A percentile compares a stretch with the other conserved stretches of the same genome.
phyloP scores from a whole-genome alignment of 2,797 vertebrate species.

The Enteromius anoplus region DNA sequence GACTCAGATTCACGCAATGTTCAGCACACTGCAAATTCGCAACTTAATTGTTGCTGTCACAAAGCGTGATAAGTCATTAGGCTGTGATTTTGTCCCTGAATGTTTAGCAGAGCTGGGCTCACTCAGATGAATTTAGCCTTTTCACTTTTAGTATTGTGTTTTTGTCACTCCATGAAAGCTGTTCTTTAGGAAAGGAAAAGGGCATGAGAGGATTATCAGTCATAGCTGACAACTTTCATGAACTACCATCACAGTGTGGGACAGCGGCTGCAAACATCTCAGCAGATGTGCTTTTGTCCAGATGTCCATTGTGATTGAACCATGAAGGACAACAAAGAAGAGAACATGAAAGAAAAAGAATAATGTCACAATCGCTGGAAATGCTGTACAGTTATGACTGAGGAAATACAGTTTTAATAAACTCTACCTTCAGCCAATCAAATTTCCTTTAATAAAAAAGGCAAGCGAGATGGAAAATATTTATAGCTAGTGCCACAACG shows the following conservation, averaged over 20 bases:
- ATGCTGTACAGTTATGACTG: conserved; percentile 38
- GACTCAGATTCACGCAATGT: conserved; percentile 23
- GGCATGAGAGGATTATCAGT: conserved; percentile 13
- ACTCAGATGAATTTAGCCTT: not conserved
- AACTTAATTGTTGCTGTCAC: conserved; percentile 30
- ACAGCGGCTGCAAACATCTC: not conserved
- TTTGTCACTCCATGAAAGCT: not conserved
- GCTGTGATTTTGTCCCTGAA: not conserved
- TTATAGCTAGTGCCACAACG: conserved; percentile 4
- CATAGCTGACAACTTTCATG: conserved; percentile 37
- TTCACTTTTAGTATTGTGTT: conserved; percentile 6
- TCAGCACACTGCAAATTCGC: not conserved
- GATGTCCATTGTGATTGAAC: not conserved
- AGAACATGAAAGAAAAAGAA: conserved; percentile 35
- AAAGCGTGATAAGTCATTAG: conserved; percentile 4
- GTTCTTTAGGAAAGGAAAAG: conserved; percentile 1
- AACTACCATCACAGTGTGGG: conserved; percentile 4
- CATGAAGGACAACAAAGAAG: not conserved
- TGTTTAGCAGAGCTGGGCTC: not conserved
- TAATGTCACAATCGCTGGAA: conserved; percentile 48
- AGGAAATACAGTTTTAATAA: conserved; percentile 73
- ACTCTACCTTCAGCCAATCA: conserved; percentile 66
- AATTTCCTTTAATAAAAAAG: conserved; percentile 67
- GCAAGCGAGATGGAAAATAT: conserved; percentile 32
- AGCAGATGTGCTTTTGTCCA: not conserved